Evolutionary conservation across 2,888 invertebrate genomes (phyloP), one percentile per base, ranked within the genome.

Genomic region (Piscicola geometra): DNA sequence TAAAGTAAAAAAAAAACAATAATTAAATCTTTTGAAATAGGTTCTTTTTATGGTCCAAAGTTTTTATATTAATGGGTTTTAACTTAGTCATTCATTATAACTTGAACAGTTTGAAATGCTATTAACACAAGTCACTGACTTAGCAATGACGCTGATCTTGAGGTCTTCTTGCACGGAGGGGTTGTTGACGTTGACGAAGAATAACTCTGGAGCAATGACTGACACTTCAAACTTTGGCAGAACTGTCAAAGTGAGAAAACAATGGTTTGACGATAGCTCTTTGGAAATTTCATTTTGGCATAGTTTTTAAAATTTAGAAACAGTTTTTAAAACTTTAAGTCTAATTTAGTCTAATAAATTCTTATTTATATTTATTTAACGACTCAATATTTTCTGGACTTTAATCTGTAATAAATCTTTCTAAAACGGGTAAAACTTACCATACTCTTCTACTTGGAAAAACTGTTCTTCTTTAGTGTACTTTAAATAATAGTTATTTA

Each of bases 181-280:
- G 28, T 60, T 60, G 32, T 71, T 71, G 21, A 28, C 30, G 36
- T 64, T 64, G 36, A 76, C 21, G 25, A 41, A 25, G 41, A 64
- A 76, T 30, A 70, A 64, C 18, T 47, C 18, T 35, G 76, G 76
- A 30, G 70, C 12, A 21, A 28, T 12, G 35, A 76, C 71, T 9
- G 32, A 56, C 9, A 76, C 76, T 33, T 76, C 76, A 32, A 71
- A 76, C 50, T 76, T 76, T 64, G 76, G 76, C 15, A 76, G 56
- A 33, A 76, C 76, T 76, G 50, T 15, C 5, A 15, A 15, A 15
- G 5, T 41, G 41, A n/a, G n/a, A n/a, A n/a, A n/a, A n/a, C n/a
- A n/a, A 41, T 41, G 41, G 41, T 5, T 41, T 41, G 41, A n/a
- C n/a, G n/a, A n/a, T n/a, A n/a, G n/a, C n/a, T n/a, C n/a, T n/a